These are phyloP conservation scores for Drosophila aldrichi DNA, from an alignment of 2,888 invertebrate genomes.

Conservation along the genomic window DNA sequence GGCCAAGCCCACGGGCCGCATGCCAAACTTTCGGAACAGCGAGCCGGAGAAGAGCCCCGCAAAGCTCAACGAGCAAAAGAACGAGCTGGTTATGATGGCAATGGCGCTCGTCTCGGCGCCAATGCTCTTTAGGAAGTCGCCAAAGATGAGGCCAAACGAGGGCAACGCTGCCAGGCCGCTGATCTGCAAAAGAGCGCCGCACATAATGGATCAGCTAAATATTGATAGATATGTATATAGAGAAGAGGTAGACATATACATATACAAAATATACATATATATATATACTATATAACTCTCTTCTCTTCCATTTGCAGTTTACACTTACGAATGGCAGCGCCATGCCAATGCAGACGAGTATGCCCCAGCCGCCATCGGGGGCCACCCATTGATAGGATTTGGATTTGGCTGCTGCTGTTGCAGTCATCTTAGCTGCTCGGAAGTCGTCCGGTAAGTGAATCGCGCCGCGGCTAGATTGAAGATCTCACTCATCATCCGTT, in stretches of 20 bases:
- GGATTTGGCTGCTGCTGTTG: conserved; percentile 10
- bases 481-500: conserved; percentile 5
- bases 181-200: conserved; percentile 86
- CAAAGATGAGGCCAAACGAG: conserved; percentile 90
- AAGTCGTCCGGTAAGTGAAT: conserved; percentile 39
- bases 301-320: background rate
- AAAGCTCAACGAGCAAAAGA: conserved; percentile 86
- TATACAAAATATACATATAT: background rate
- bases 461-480: background rate
- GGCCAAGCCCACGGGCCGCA: conserved; percentile 88
- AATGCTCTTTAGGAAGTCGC: conserved; percentile 88
- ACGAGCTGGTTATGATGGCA: conserved; percentile 90
- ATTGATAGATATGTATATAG: too few relatives aligned
- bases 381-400: conserved; percentile 81
- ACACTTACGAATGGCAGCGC: conserved; percentile 90
- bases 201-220: too few relatives aligned
- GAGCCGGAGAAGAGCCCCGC: conserved; percentile 89
- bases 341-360: conserved; percentile 90
- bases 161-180: conserved; percentile 89
- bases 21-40: conserved; percentile 88
- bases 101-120: conserved; percentile 90
- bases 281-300: background rate
- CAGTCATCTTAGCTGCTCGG: conserved; percentile 52
- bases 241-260: background rate
- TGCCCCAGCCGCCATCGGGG: conserved; percentile 94